Base-by-base conservation (phyloP, 2,797 vertebrate species). In the Lithobates sylvaticus region DNA sequence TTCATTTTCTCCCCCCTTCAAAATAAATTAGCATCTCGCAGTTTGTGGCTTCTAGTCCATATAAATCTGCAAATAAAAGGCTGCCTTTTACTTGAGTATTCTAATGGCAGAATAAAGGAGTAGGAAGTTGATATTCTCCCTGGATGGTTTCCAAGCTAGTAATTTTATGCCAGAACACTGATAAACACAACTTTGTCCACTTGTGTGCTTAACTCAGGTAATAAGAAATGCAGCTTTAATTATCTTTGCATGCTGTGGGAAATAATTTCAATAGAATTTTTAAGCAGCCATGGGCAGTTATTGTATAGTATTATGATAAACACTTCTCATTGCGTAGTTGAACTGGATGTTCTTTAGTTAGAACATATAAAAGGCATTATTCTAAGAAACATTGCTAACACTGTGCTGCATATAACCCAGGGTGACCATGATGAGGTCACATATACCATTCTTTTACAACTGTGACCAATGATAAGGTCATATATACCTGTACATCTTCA, bases 131-230 rank as follows among this genome's bases (percentile, higher is more conserved):
- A 34, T 76, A 78, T 78, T 83, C 42, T 83, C 74, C 21, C 23
- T 83, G 67, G 80, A 83, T 82, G 67, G 81, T 76, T 82, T 86
- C 74, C 50, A 76, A 86, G 68, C 50, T 23, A 65, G n/a, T n/a
- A 76, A 69, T 71, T 61, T 76, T 29, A 64, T 78, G 50, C 36
- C 26, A 67, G 73, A 81, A 76, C 72, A 64, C 67, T 76, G 26
- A 77, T 82, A 82, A 82, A 71, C 27, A 32, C 15, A 81, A 72
- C 72, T 50, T 54, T 68, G 18, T 81, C 50, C 65, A 76, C 47
- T 44, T 76, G 72, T 71, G 47, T 80, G 77, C 84, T 54, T 80
- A 78, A 29, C 64, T 76, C 32, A 86, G 21, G 39, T 69, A 58
- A 81, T 81, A 70, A 26, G 32, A 76, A 69, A 81, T 76, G 44